A percentile compares a stretch with the other conserved stretches of the same genome.
These are phyloP conservation scores for Nudaria mundana DNA, from an alignment of 2,888 invertebrate genomes.

Conservation along the genomic window DNA sequence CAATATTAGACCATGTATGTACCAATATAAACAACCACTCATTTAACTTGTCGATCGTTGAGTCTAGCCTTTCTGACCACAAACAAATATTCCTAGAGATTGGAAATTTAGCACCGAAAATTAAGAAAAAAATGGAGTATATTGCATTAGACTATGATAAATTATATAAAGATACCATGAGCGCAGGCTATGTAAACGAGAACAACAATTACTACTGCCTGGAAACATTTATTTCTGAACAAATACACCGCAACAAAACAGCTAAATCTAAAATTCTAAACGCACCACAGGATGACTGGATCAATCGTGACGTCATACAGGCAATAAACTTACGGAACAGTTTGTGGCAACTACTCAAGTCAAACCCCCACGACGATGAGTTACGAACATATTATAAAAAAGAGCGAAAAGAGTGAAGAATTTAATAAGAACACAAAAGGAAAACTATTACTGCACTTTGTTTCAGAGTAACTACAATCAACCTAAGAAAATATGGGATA, in stretches of 20 bases:
- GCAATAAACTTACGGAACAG: conserved; percentile 23
- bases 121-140: conserved; percentile 5
- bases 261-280: conserved; percentile 19
- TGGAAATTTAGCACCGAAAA: neutral
- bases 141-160: conserved; percentile 7
- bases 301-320: conserved; percentile 19
- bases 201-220: neutral
- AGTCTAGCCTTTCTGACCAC: neutral
- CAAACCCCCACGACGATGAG: conserved; percentile 9
- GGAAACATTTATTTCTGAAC: conserved; percentile 1
- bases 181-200: neutral
- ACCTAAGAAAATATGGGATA: conserved; percentile 25
- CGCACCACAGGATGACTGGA: conserved; percentile 27
- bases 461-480: conserved; percentile 14
- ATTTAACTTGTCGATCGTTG: neutral
- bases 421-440: conserved; percentile 10
- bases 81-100: conserved; percentile 1
- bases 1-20: conserved; percentile 6
- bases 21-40: conserved; percentile 5
- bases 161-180: neutral
- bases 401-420: conserved; percentile 8
- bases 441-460: conserved; percentile 12
- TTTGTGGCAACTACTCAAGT: conserved; percentile 15
- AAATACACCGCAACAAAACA: conserved; percentile 9
- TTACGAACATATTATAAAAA: conserved; percentile 8